A percentile compares a stretch with the other conserved stretches of the same genome.
phyloP scores from a whole-genome alignment of 2,888 invertebrate species.

The Trichopoda pennipes region DNA sequence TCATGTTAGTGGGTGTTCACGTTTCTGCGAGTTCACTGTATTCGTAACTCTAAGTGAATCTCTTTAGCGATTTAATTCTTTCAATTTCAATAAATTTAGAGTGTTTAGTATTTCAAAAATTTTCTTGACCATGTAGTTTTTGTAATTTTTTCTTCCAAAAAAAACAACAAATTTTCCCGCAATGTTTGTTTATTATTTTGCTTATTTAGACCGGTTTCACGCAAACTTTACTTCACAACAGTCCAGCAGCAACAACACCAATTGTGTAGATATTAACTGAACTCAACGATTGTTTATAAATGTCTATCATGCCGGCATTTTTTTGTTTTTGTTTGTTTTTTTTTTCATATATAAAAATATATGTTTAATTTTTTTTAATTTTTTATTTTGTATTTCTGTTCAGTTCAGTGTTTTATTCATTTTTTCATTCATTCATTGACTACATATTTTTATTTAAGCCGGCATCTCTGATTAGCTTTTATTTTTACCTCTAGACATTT shows the following conservation, averaged over 20 bases:
- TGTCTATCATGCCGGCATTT: slow-evolving; percentile 68
- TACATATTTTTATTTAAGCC: slow-evolving; percentile 61
- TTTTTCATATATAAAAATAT: slow-evolving; percentile 30
- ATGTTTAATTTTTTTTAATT: slow-evolving; percentile 1
- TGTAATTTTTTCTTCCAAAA: slow-evolving; percentile 36
- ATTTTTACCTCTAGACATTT: slow-evolving; percentile 64
- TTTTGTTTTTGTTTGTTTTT: slow-evolving; percentile 35
- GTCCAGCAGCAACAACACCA: slow-evolving; percentile 44
- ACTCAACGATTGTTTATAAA: slow-evolving; percentile 64
- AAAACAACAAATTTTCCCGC: slow-evolving; percentile 60
- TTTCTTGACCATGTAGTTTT: slow-evolving; percentile 62
- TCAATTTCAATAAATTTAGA: slow-evolving; percentile 22
- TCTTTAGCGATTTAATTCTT: slow-evolving; percentile 24
- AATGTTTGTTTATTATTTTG: slow-evolving; percentile 63
- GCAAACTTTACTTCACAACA: slow-evolving; percentile 48
- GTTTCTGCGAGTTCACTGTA: no score
- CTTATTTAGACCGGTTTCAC: slow-evolving; percentile 60
- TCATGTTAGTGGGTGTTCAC: no score
- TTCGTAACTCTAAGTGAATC: no score
- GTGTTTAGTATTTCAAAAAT: slow-evolving; percentile 61
- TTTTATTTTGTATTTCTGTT: slow-evolving; percentile 15
- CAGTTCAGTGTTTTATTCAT: slow-evolving; percentile 5
- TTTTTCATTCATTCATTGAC: slow-evolving; percentile 47
- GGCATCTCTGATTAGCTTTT: slow-evolving; percentile 67
- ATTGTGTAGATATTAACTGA: slow-evolving; percentile 52